These are phyloP conservation scores for Coregonus suidteri DNA, from an alignment of 2,797 vertebrate species.

Conservation along the genomic window DNA sequence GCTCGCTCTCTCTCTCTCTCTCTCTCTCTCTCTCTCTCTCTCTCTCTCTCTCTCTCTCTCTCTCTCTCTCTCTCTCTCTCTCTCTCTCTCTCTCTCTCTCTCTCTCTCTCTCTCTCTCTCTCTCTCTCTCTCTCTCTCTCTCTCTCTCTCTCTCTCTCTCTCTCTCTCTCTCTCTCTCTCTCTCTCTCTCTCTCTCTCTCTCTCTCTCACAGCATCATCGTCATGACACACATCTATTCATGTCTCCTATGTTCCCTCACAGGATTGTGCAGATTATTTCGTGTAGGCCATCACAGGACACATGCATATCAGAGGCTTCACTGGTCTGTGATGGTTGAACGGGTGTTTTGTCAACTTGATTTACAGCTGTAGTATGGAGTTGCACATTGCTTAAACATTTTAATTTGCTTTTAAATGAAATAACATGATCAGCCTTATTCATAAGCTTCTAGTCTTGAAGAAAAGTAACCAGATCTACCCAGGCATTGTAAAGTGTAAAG, in stretches of 20 bases:
- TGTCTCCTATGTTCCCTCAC: conserved; percentile 43
- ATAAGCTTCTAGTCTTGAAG: not conserved
- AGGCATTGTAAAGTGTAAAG: conserved; percentile 3
- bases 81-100: conserved; percentile 18
- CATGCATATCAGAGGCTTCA: not conserved
- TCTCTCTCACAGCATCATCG: conserved; percentile 31
- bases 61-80: not conserved
- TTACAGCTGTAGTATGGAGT: not conserved
- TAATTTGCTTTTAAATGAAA: conserved; percentile 8
- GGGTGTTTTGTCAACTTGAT: not conserved
- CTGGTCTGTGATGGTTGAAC: not conserved
- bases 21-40: too few relatives aligned
- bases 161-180: not conserved
- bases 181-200: conserved; percentile 18
- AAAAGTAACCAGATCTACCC: conserved; percentile 13
- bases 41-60: conserved; percentile 9
- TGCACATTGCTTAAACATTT: not conserved
- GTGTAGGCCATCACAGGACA: conserved; percentile 13
- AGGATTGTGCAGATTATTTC: conserved; percentile 49
- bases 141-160: conserved; percentile 25
- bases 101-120: conserved; percentile 12
- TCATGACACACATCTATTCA: conserved; percentile 31
- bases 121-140: too few relatives aligned
- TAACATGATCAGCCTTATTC: conserved; percentile 20
- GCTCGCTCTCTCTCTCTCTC: not conserved